Conservation (phyloP, 2,888 invertebrate genomes). For the Drosophila macrothrix region DNA sequence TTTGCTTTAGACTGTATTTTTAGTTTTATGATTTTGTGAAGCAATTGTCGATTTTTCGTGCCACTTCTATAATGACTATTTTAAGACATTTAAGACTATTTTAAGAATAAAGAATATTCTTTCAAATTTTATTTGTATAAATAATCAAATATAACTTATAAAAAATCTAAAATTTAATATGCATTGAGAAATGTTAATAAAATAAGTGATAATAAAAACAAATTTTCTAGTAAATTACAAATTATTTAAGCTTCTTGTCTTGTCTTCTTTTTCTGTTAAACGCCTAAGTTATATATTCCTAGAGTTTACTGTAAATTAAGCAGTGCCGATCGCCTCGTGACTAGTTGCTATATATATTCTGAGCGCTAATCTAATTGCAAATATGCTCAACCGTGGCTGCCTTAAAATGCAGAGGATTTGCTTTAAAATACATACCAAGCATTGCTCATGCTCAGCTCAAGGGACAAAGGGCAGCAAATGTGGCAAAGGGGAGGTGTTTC, state of each 20-base stretch:
- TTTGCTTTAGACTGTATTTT: background rate
- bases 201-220: background rate
- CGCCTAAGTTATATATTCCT: too few species aligned
- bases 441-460: constrained; percentile 10
- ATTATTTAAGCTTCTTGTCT: fast-evolving
- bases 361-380: constrained; percentile 50
- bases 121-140: background rate
- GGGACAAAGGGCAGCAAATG: background rate
- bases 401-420: constrained; percentile 28
- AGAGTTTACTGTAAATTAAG: background rate
- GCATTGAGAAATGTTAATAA: background rate
- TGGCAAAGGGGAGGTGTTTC: background rate
- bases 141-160: background rate
- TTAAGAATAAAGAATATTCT: background rate
- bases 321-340: background rate
- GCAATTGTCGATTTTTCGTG: background rate
- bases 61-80: too few species aligned
- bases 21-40: background rate
- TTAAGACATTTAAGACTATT: too few species aligned
- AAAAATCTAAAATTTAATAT: too few species aligned
- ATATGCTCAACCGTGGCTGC: constrained; percentile 33
- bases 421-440: background rate
- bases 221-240: background rate
- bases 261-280: background rate
- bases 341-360: background rate